Conservation (phyloP, 1,140 invertebrate genomes). For the Drosophila busckii region DNA sequence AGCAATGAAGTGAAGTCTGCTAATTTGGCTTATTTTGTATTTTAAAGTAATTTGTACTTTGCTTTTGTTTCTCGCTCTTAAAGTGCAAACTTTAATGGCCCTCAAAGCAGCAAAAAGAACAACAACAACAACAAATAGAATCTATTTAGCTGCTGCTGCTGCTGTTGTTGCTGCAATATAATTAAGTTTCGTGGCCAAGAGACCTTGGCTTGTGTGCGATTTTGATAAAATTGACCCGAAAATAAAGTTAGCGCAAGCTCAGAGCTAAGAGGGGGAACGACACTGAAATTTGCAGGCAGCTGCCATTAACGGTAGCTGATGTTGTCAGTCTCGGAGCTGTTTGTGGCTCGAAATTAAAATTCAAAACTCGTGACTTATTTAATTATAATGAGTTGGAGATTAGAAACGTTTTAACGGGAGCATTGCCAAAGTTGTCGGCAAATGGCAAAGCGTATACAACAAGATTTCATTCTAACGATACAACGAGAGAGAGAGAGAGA, state of each 20-base stretch:
- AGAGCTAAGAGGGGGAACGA: constrained; percentile 16
- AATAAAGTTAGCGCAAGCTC: constrained; percentile 8
- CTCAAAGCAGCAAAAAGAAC: too few species aligned
- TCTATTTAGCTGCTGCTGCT: constrained; percentile 45
- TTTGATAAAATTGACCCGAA: constrained; percentile 72
- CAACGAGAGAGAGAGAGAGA: too few species aligned
- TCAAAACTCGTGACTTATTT: constrained; percentile 78
- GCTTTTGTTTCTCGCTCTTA: constrained; percentile 5
- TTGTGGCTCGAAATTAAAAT: constrained; percentile 64
- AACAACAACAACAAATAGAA: too few species aligned
- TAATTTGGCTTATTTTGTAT: constrained; percentile 76
- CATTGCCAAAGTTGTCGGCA: constrained; percentile 44
- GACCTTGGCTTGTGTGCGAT: constrained; percentile 74
- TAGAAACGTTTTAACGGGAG: constrained; percentile 71
- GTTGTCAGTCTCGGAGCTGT: constrained; percentile 55
- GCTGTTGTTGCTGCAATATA: constrained; percentile 58
- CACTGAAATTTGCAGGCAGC: constrained; percentile 26
- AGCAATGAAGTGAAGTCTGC: constrained; percentile 66
- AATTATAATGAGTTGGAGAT: constrained; percentile 77
- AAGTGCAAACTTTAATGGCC: constrained; percentile 75
- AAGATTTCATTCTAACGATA: too few species aligned
- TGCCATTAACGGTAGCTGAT: constrained; percentile 69
- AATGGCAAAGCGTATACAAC: too few species aligned
- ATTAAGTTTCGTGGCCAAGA: constrained; percentile 73
- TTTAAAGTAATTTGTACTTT: constrained; percentile 68